Evolutionary conservation across 2,888 invertebrate genomes (phyloP).

Genomic region (Onthophagus sagittarius): DNA sequence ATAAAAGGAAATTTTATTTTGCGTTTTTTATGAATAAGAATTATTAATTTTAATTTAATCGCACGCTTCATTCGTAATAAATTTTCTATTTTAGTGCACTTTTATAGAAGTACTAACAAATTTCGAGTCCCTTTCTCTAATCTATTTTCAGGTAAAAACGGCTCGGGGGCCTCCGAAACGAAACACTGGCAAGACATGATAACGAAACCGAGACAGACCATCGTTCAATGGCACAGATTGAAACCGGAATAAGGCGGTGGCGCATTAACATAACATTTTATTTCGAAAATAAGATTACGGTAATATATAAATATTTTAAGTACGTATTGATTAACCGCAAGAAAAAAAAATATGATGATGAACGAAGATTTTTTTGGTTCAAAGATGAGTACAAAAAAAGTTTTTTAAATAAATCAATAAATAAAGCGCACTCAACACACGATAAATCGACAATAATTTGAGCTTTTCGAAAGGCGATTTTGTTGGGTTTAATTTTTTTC

Average conservation of each 20-base stretch:
- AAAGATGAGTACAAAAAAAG: not conserved
- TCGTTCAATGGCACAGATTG: conserved; percentile 95
- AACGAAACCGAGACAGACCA: conserved; percentile 91
- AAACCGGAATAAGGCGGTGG: conserved; percentile 84
- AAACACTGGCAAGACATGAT: conserved; percentile 99
- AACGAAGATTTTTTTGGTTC: no score
- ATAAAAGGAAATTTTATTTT: no score
- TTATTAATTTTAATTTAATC: no score
- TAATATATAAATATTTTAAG: no score
- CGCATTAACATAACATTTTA: no score
- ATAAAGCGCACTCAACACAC: not conserved
- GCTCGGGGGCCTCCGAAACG: conserved; percentile 91
- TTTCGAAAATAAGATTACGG: no score
- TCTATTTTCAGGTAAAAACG: conserved; percentile 82
- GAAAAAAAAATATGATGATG: no score
- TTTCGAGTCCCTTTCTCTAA: conserved; percentile 22
- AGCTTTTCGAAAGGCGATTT: no score
- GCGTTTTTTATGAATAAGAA: no score
- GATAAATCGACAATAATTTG: not conserved
- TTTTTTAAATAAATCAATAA: not conserved
- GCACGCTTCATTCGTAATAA: not conserved
- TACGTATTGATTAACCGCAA: no score
- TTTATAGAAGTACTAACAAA: conserved; percentile 21
- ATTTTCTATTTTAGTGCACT: not conserved
- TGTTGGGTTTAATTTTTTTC: no score